phyloP scores from a whole-genome alignment of 2,113 vertebrate species.

The Brachyistius frenatus region DNA sequence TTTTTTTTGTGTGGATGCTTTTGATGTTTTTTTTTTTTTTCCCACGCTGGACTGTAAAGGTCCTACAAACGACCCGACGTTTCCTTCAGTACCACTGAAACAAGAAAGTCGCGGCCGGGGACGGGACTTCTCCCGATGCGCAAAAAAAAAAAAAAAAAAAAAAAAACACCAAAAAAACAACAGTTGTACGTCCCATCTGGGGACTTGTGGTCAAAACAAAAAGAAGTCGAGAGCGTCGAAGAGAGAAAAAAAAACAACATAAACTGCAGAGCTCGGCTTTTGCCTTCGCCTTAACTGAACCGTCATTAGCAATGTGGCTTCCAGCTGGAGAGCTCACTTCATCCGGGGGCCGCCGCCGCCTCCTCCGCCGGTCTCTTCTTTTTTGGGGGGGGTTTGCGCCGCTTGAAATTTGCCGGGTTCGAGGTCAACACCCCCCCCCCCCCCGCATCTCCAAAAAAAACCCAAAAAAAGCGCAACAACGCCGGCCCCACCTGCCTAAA shows the following conservation, averaged over 20 bases:
- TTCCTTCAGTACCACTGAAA: constrained; percentile 2
- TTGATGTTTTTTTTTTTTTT: constrained; percentile 18
- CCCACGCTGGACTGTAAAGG: constrained; percentile 13
- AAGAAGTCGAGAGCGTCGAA: constrained; percentile 22
- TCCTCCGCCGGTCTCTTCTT: constrained; percentile 38
- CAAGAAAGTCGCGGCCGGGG: constrained; percentile 33
- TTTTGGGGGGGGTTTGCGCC: background rate
- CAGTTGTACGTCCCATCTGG: constrained; percentile 32
- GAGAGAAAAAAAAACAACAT: constrained; percentile 47
- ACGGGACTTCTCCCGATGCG: constrained; percentile 44
- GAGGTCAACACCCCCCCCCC: constrained; percentile 49
- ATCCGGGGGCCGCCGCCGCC: constrained; percentile 55
- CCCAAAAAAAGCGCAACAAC: background rate
- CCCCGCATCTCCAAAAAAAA: constrained; percentile 6
- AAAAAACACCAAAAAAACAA: background rate
- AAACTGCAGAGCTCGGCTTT: constrained; percentile 39
- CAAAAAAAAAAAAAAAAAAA: background rate
- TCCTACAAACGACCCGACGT: constrained; percentile 5
- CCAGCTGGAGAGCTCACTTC: constrained; percentile 56
- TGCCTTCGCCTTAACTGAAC: constrained; percentile 66
- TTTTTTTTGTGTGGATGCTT: constrained; percentile 11
- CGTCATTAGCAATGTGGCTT: constrained; percentile 61
- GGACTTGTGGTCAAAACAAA: constrained; percentile 40
- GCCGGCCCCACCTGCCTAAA: too few species aligned
- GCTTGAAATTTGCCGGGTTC: constrained; percentile 20